A percentile compares a stretch with the other conserved stretches of the same genome.
Evolutionary conservation across 2,113 vertebrate species (phyloP).

Genomic region (Rhinogobius similis): DNA sequence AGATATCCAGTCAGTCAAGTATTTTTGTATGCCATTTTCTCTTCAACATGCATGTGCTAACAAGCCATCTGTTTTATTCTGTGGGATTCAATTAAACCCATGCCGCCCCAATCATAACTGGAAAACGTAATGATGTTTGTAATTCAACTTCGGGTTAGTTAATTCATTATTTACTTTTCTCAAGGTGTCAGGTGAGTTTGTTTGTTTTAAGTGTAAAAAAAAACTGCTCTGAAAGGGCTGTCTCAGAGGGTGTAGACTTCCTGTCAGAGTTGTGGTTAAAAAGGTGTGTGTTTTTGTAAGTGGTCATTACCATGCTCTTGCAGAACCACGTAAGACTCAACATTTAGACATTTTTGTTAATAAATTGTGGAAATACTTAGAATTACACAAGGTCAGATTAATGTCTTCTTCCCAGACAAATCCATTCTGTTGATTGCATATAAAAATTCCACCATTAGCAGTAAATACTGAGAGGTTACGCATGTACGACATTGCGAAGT

Average conservation of each 20-base stretch:
- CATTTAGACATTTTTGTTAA: background rate
- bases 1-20: too few species aligned
- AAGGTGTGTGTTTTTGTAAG: background rate
- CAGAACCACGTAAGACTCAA: slow-evolving; percentile 22
- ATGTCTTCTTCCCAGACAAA: slow-evolving; percentile 30
- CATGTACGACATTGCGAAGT: background rate
- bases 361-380: background rate
- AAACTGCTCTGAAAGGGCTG: background rate
- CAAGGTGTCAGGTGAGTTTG: background rate
- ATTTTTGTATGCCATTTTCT: too few species aligned
- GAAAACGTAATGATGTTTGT: background rate
- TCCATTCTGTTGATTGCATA: background rate
- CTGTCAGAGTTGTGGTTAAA: slow-evolving; percentile 45
- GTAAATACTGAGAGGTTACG: slow-evolving; percentile 5
- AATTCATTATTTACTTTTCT: background rate
- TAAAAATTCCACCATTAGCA: background rate
- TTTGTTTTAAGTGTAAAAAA: too few species aligned
- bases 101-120: background rate
- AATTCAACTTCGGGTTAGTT: too few species aligned
- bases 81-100: background rate
- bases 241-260: slow-evolving; percentile 53
- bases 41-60: background rate
- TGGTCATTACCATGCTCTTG: background rate
- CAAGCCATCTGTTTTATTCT: background rate
- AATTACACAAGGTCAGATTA: slow-evolving; percentile 3